Evolutionary conservation across 2,888 invertebrate species (phyloP).

Genomic region (Chymomyza caudatula): DNA sequence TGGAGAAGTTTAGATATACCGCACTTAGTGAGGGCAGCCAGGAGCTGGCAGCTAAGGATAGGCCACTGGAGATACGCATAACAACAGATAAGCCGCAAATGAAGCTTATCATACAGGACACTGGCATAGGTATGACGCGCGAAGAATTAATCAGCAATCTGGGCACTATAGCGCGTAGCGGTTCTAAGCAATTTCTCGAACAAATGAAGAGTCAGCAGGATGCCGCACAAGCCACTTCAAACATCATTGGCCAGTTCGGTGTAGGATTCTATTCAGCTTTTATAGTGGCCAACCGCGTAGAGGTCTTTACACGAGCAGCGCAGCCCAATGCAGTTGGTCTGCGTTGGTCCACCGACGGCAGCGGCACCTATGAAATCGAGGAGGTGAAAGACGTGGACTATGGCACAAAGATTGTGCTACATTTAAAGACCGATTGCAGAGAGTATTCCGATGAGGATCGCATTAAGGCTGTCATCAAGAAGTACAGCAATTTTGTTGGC

Average conservation of each 20-base stretch:
- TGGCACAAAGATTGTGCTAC: conserved; percentile 95
- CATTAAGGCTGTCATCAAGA: conserved; percentile 91
- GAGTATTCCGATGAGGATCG: conserved; percentile 93
- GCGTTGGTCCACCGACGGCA: conserved; percentile 94
- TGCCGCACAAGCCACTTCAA: conserved; percentile 82
- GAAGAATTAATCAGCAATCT: conserved; percentile 94
- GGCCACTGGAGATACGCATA: conserved; percentile 91
- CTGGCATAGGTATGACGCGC: conserved; percentile 96
- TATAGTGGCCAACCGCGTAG: conserved; percentile 97
- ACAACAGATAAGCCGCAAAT: conserved; percentile 91
- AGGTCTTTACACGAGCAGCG: conserved; percentile 91
- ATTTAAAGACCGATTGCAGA: conserved; percentile 91
- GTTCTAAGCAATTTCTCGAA: conserved; percentile 95
- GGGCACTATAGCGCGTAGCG: conserved; percentile 97
- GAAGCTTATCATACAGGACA: conserved; percentile 93
- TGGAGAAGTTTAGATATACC: conserved; percentile 94
- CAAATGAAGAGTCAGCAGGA: conserved; percentile 85
- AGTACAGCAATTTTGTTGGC: conserved; percentile 98
- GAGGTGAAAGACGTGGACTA: conserved; percentile 89
- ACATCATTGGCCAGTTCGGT: conserved; percentile 98
- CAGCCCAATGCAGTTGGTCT: conserved; percentile 84
- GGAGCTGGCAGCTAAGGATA: conserved; percentile 81
- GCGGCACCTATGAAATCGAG: conserved; percentile 92
- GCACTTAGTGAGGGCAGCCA: conserved; percentile 80
- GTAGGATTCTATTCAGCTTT: conserved; percentile 99